These are phyloP conservation scores for Drosophila quinaria DNA, from an alignment of 2,888 invertebrate species.

Conservation along the genomic window DNA sequence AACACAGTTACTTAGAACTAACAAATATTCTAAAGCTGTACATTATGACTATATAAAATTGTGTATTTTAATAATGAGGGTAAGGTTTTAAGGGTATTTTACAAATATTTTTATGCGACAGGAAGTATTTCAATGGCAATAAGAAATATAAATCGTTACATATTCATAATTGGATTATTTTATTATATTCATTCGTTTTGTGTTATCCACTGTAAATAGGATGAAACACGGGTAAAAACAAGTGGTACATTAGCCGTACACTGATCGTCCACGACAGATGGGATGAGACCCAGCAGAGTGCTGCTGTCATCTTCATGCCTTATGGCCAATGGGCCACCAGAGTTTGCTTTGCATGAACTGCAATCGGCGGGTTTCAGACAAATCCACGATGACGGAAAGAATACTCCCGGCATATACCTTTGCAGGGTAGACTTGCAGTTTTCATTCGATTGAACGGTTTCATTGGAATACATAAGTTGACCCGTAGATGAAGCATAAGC, in stretches of 20 bases:
- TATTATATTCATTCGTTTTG: neutral
- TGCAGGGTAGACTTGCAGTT: neutral
- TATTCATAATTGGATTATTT: neutral
- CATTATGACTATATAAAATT: too few relatives aligned
- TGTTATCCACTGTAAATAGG: conserved; percentile 21
- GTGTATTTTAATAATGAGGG: too few relatives aligned
- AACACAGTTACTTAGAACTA: too few relatives aligned
- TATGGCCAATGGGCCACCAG: conserved; percentile 28
- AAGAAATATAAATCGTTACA: neutral
- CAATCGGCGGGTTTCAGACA: conserved; percentile 9
- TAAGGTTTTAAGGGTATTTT: too few relatives aligned
- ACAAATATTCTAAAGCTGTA: too few relatives aligned
- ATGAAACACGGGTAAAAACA: conserved; percentile 10
- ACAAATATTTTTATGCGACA: too few relatives aligned
- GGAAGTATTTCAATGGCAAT: too few relatives aligned
- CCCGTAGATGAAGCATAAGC: fast-evolving
- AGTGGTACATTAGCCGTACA: neutral
- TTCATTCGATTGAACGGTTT: neutral
- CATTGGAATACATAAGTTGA: neutral
- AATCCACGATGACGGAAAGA: conserved; percentile 5
- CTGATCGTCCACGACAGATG: fast-evolving
- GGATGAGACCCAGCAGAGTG: conserved; percentile 14
- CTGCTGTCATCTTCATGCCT: neutral
- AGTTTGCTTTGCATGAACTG: neutral
- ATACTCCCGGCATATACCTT: fast-evolving